Conservation (phyloP, 2,888 invertebrate genomes). For the Sepioteuthis lessoniana region DNA sequence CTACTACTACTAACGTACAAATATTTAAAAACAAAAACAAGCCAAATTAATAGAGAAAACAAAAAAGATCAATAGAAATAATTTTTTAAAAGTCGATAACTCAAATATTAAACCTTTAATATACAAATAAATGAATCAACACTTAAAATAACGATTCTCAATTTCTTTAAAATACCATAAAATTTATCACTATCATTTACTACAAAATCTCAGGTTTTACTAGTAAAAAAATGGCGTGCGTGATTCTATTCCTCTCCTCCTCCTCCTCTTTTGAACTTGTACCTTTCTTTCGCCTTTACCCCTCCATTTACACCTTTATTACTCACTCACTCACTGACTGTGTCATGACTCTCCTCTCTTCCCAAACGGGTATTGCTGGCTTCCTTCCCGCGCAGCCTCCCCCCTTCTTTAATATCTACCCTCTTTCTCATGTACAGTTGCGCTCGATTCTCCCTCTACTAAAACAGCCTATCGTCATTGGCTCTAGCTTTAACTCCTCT, state of each 20-base stretch:
- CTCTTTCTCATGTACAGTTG: not conserved
- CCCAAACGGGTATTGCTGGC: not conserved
- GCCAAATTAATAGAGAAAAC: no score
- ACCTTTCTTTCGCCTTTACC: not conserved
- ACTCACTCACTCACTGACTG: not conserved
- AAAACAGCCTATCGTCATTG: not conserved
- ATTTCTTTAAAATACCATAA: no score
- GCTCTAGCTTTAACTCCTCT: not conserved
- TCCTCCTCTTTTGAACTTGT: not conserved
- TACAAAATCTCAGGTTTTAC: not conserved
- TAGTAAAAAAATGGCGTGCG: constrained; percentile 15
- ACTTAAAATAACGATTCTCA: no score
- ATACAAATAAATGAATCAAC: no score
- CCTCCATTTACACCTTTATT: not conserved
- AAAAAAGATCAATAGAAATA: no score
- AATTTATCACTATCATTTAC: not conserved
- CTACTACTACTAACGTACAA: no score
- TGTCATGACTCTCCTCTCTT: not conserved
- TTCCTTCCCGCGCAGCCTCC: not conserved
- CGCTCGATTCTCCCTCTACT: not conserved
- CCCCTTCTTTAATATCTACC: not conserved
- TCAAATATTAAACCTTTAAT: no score
- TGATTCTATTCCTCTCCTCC: not conserved
- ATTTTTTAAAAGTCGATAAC: no score
- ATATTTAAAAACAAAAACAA: no score